phyloP scores from a whole-genome alignment of 2,797 vertebrate species.

The Rhabdophis nuchalis region DNA sequence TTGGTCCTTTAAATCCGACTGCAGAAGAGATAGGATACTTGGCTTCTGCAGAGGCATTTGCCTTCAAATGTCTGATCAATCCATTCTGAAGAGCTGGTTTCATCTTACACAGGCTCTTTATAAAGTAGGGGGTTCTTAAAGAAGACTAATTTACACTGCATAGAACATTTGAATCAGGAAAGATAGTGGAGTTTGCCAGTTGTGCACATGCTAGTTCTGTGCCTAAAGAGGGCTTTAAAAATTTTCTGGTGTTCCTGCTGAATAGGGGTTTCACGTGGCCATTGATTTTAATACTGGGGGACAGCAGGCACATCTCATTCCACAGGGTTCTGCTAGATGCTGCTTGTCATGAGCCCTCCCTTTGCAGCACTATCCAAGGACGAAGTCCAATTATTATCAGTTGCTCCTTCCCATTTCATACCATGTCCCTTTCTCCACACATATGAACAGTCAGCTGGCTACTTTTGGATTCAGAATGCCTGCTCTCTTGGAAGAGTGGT shows the following conservation, averaged over 20 bases:
- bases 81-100: neutral
- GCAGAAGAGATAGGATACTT: neutral
- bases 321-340: neutral
- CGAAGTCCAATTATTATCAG: neutral
- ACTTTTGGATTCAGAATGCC: neutral
- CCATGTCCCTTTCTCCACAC: neutral
- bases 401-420: neutral
- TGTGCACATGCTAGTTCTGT: neutral
- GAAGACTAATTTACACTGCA: neutral
- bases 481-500: neutral
- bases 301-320: neutral
- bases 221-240: neutral
- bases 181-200: neutral
- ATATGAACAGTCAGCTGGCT: neutral
- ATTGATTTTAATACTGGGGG: neutral
- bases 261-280: neutral
- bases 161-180: neutral
- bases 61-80: neutral
- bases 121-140: neutral
- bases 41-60: neutral
- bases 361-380: neutral
- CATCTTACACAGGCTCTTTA: neutral
- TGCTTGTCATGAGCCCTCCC: neutral
- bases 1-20: neutral
- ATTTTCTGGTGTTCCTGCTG: neutral